phyloP scores from a whole-genome alignment of 2,113 vertebrate species.

The Ammospiza nelsoni region DNA sequence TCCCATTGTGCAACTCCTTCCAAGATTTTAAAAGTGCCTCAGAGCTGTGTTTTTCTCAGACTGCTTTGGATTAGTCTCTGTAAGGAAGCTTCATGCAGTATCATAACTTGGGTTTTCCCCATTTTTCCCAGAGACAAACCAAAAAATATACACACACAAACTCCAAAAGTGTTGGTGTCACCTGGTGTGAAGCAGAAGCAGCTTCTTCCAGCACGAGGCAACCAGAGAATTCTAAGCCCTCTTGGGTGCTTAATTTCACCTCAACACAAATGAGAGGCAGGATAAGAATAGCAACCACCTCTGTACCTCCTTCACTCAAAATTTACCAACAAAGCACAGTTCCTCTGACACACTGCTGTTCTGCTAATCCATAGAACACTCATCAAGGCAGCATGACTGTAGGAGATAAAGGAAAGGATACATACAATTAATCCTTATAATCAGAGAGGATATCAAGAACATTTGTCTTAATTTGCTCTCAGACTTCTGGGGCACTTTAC shows the following conservation, averaged over 20 bases:
- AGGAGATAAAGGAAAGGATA: conserved; percentile 3
- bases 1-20: not conserved
- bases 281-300: not conserved
- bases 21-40: not conserved
- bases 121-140: not conserved
- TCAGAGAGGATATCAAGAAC: not conserved
- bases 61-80: not conserved
- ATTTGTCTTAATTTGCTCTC: not conserved
- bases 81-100: not conserved
- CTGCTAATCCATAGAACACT: not conserved
- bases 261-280: not conserved
- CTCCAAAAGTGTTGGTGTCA: not conserved
- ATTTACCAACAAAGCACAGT: not conserved
- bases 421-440: not conserved
- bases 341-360: not conserved
- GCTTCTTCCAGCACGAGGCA: not conserved
- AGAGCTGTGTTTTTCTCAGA: not conserved
- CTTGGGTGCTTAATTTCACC: not conserved
- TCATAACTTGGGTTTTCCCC: not conserved
- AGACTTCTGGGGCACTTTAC: not conserved
- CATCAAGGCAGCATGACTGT: not conserved
- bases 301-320: not conserved
- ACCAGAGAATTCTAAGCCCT: not conserved
- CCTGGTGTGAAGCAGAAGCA: not conserved
- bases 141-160: not conserved